Percentiles rank a stretch among this genome's conserved stretches.
phyloP scores from a whole-genome alignment of 2,797 vertebrate species.

The Peromyscus attwateri region DNA sequence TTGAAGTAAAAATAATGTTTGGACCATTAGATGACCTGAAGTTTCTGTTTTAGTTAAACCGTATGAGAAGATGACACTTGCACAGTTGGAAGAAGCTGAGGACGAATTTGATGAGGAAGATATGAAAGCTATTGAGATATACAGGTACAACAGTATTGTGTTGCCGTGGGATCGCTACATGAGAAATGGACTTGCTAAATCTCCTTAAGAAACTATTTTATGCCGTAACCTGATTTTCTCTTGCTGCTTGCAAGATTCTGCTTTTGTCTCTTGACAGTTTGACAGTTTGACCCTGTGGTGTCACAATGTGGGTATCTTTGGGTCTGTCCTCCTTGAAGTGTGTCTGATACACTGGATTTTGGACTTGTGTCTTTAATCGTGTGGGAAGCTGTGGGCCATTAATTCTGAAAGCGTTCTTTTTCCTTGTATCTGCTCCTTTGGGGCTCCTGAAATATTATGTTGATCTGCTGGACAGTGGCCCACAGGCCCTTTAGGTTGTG shows the following conservation, averaged over 20 bases:
- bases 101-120: slow-evolving; percentile 87
- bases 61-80: slow-evolving; percentile 85
- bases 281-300: background rate
- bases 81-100: slow-evolving; percentile 85
- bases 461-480: background rate
- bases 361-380: background rate
- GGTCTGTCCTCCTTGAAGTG: background rate
- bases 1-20: slow-evolving; percentile 51
- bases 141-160: slow-evolving; percentile 80
- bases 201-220: background rate
- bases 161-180: slow-evolving; percentile 5
- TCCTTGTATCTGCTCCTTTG: background rate
- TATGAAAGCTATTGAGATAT: slow-evolving; percentile 85
- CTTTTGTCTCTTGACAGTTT: background rate
- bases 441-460: background rate
- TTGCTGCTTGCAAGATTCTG: background rate
- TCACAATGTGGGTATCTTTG: background rate
- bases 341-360: background rate
- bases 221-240: background rate
- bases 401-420: slow-evolving; percentile 5
- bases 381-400: background rate
- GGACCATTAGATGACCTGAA: background rate
- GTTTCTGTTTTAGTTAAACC: slow-evolving; percentile 84
- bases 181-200: background rate
- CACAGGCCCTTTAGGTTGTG: background rate